Base-by-base conservation (phyloP, 2,797 vertebrate species). In the Margarornis squamiger region DNA sequence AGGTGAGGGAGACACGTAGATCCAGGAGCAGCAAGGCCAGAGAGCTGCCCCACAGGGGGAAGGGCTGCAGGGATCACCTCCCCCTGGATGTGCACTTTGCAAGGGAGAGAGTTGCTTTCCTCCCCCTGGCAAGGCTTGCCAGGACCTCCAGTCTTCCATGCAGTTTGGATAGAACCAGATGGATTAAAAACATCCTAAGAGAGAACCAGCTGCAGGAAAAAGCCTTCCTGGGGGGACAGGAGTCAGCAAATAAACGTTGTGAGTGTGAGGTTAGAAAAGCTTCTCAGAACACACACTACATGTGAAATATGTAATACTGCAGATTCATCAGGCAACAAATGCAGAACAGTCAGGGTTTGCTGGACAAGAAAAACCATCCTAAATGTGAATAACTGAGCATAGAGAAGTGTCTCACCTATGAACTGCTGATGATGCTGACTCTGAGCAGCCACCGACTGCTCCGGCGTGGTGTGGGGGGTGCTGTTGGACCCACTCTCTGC, bases 401-500 rank as follows among this genome's bases (percentile, higher is more conserved):
- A 30, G 21, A 79, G 57, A 41, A 12, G 16, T 12, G 6, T 78
- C 96, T 98, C 97, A 99, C 99, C 99, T 45, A 99, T 99, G 97
- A 99, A 99, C 93, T 99, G 99, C 97, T 99, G 99, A 96, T 99
- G 99, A 79, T 99, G 99, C 78, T 99, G 99, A 94, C 98, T 99
- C 95, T 99, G 99, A 15, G 99, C 98, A 1, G 99, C 99, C 65
- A 99, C 98, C 0, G 99, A 99, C 87, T 99, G 99, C 97, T 99
- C 99, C 0, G 99, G 98, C 0, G 99, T 98, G 29, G 98, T 95
- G 93, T 99, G 98, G 57, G 98, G 98, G 89, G 97, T 98, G 88
- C 98, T 98, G 19, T 98, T 98, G 51, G 98, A 97, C 23, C 98
- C 92, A 11, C 98, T 98, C 84, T 99, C 99, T 21, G 98, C 98